Base-by-base conservation (phyloP, 2,888 invertebrate genomes). In the Rhyacophila evoluta region DNA sequence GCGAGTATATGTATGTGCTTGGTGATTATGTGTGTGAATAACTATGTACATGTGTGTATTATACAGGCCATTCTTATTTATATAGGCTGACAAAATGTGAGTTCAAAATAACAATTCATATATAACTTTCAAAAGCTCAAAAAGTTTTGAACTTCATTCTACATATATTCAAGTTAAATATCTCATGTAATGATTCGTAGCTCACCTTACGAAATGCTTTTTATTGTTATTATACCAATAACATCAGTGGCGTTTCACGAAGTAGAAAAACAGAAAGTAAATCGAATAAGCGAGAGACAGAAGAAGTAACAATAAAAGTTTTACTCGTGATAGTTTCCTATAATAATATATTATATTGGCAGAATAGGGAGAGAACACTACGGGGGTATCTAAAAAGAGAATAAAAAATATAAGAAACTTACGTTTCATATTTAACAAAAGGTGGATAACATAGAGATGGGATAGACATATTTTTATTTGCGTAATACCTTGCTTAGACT, bases 191-290 rank as follows among this genome's bases (percentile, higher is more conserved):
- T 0, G 5, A 25, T 0, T 55, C 55, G 25, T 55, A 55, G 25
- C 55, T 55, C 55, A 25, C 25, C 55, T 55, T 25, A 19, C 19
- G 1, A 8, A 19, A 55, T 8, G 25, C 19, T 8, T 55, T 5
- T 15, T 55, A 55, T 19, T 19, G 19, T 55, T 55, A 55, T 55
- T 55, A 55, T 19, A 55, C 25, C 55, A 55, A 55, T 25, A 55
- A 55, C 55, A 55, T 55, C 55, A 55, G 55, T 55, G 10, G 55
- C 55, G 55, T 55, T 55, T 55, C 55, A 55, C 55, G 55, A 55
- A 19, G 55, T 55, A 19, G 55, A 55, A 55, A 55, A 55, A 55
- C 55, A 55, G 55, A 55, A 55, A 55, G 55, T 55, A 55, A 55
- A 55, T 55, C 55, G 55, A 8, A 55, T 55, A 55, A 55, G 10